These are phyloP conservation scores for Brachionus angularis DNA, from an alignment of 1,140 invertebrate genomes.

Conservation along the genomic window DNA sequence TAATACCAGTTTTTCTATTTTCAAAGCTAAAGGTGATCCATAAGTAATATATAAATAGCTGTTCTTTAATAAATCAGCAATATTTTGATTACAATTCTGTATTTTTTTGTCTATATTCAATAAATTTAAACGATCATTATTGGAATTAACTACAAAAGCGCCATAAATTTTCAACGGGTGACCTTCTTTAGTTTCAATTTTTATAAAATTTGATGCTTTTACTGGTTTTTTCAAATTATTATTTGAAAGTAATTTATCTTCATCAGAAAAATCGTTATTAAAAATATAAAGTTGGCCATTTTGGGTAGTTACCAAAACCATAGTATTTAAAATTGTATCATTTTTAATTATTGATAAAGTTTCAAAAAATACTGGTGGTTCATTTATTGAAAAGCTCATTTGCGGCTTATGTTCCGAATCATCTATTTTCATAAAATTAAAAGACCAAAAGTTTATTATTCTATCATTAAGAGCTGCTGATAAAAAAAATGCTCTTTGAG, in stretches of 20 bases:
- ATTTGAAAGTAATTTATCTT: background rate
- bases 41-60: conserved; percentile 48
- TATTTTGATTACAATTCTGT: background rate
- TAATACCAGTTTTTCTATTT: conserved; percentile 54
- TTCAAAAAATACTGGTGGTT: conserved; percentile 60
- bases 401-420: too few relatives aligned
- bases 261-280: background rate
- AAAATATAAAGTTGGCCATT: conserved; percentile 7
- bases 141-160: conserved; percentile 10
- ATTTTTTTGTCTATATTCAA: conserved; percentile 62
- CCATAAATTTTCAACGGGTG: conserved; percentile 5
- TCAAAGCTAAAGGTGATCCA: conserved; percentile 52
- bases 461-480: conserved; percentile 64
- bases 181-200: conserved; percentile 35
- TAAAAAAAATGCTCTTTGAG: conserved; percentile 62
- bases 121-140: conserved; percentile 62
- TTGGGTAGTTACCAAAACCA: background rate
- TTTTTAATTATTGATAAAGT: conserved; percentile 48
- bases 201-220: background rate
- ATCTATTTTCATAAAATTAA: conserved; percentile 44
- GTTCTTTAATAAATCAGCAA: background rate
- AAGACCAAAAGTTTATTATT: conserved; percentile 64
- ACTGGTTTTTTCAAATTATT: conserved; percentile 20
- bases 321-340: conserved; percentile 47
- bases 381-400: conserved; percentile 68